phyloP scores from a whole-genome alignment of 1,140 invertebrate genomes.

The Zaprionus inermis region DNA sequence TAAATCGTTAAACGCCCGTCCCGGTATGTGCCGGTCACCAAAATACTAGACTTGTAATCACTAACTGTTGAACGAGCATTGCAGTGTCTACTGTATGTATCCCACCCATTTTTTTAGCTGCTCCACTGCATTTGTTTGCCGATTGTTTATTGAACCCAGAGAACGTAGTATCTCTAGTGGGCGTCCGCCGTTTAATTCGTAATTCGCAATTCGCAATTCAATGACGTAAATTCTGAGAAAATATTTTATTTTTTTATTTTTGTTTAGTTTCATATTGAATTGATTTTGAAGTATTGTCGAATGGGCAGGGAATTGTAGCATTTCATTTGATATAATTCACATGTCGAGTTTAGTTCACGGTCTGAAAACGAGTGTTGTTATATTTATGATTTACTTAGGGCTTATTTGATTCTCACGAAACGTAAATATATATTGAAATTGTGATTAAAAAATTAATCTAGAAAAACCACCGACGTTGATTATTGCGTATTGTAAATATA shows the following conservation, averaged over 20 bases:
- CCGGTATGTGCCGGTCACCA: conserved; percentile 58
- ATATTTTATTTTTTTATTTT: conserved; percentile 24
- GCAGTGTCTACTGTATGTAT: conserved; percentile 13
- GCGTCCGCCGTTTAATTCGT: conserved; percentile 3
- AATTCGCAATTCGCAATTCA: conserved; percentile 5
- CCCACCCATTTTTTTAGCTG: conserved; percentile 18
- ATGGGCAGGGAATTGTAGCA: not conserved
- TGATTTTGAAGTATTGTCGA: conserved; percentile 5
- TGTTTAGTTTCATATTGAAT: conserved; percentile 9
- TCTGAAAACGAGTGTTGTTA: not conserved
- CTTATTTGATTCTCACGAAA: too few relatives aligned
- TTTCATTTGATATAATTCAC: conserved; percentile 28
- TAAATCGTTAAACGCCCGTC: conserved; percentile 31
- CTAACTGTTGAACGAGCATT: conserved; percentile 9
- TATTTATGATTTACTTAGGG: too few relatives aligned
- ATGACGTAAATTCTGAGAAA: conserved; percentile 29
- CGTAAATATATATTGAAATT: not conserved
- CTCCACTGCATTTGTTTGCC: not conserved
- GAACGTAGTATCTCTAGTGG: not conserved
- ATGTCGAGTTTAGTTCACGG: not conserved
- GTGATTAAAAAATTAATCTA: not conserved
- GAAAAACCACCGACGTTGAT: not conserved
- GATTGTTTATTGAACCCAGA: not conserved
- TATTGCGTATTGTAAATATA: not conserved
- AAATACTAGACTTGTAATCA: conserved; percentile 24